Percentiles rank a stretch among this genome's conserved stretches.
phyloP scores from a whole-genome alignment of 1,140 invertebrate genomes.

The Nautilus pompilius region DNA sequence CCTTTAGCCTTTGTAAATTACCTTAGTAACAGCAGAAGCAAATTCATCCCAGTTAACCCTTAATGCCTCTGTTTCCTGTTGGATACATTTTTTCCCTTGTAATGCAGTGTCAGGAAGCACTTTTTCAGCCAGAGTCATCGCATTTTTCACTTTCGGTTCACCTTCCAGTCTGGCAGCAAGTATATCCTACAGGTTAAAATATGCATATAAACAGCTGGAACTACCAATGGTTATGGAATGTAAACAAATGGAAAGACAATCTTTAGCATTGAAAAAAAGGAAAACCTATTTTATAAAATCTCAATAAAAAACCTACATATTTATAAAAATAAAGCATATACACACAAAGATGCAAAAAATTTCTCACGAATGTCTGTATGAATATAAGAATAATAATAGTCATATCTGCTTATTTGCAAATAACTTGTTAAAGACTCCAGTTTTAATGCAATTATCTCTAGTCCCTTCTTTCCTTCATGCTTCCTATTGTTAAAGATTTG shows the following conservation, averaged over 20 bases:
- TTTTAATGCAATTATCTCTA: too few relatives aligned
- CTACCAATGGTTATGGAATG: background rate
- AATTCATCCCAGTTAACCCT: slow-evolving; percentile 45
- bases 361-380: too few relatives aligned
- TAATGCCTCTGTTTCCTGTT: slow-evolving; percentile 53
- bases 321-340: too few relatives aligned
- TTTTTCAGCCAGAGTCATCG: slow-evolving; percentile 78
- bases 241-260: background rate
- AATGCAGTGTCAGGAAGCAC: slow-evolving; percentile 85
- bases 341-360: too few relatives aligned
- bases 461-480: too few relatives aligned
- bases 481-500: too few relatives aligned
- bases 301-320: too few relatives aligned
- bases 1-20: slow-evolving; percentile 6
- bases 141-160: slow-evolving; percentile 75
- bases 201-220: background rate
- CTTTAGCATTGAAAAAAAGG: background rate
- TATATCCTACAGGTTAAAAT: slow-evolving; percentile 71
- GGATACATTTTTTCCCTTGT: slow-evolving; percentile 79
- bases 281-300: too few relatives aligned
- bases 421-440: too few relatives aligned
- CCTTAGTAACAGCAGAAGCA: slow-evolving; percentile 42
- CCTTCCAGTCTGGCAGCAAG: slow-evolving; percentile 71
- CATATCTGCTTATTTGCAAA: too few relatives aligned
- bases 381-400: too few relatives aligned